phyloP scores from a whole-genome alignment of 2,888 invertebrate species.

The Nemapogon koenigi region DNA sequence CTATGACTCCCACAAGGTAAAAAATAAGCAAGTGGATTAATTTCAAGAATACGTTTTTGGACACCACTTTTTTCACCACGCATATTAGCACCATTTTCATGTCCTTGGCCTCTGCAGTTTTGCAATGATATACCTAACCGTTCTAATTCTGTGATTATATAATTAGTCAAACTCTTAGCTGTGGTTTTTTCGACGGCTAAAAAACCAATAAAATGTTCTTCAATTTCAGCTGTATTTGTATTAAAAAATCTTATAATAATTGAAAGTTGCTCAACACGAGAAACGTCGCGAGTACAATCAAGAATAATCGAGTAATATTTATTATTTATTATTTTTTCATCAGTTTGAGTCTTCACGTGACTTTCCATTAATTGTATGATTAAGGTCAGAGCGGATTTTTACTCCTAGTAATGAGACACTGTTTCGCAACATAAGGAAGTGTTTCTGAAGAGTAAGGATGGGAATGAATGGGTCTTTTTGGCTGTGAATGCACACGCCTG shows the following conservation, averaged over 20 bases:
- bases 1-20: conserved; percentile 13
- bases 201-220: conserved; percentile 13
- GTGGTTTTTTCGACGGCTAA: conserved; percentile 13
- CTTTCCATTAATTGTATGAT: conserved; percentile 15
- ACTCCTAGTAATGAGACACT: no score
- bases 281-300: conserved; percentile 16
- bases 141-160: conserved; percentile 15
- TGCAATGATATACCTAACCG: background rate
- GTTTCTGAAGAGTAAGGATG: no score
- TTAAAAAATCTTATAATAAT: conserved; percentile 17
- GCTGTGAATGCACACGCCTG: no score
- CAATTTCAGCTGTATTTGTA: conserved; percentile 15
- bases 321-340: conserved; percentile 12
- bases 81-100: conserved; percentile 10
- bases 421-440: no score
- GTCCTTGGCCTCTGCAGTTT: conserved; percentile 14
- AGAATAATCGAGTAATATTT: conserved; percentile 15
- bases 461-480: no score
- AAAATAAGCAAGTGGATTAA: conserved; percentile 17
- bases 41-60: conserved; percentile 12
- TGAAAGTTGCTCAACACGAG: conserved; percentile 15
- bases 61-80: conserved; percentile 13
- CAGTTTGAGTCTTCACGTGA: conserved; percentile 11
- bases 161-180: conserved; percentile 13
- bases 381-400: no score